phyloP scores from a whole-genome alignment of 2,113 vertebrate genomes.

The Myotis yumanensis region DNA sequence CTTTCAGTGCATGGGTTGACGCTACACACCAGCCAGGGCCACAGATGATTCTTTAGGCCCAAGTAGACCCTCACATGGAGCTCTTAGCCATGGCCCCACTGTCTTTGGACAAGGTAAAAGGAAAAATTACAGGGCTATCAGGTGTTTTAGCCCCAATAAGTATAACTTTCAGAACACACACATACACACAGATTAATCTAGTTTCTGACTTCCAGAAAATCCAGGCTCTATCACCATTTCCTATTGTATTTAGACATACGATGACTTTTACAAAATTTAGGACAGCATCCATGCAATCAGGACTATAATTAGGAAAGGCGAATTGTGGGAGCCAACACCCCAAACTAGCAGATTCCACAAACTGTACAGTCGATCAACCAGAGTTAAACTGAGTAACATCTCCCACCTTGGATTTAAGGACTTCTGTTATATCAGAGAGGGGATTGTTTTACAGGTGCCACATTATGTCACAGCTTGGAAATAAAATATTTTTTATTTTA shows the following conservation, averaged over 20 bases:
- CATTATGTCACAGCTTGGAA: background rate
- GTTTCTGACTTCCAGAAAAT: background rate
- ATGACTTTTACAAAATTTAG: background rate
- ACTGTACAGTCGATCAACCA: accelerated
- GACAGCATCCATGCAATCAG: background rate
- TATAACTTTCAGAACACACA: background rate
- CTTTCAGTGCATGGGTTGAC: background rate
- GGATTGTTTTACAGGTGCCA: background rate
- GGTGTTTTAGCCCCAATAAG: background rate
- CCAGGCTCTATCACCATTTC: background rate
- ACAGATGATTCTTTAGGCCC: background rate
- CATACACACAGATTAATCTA: background rate
- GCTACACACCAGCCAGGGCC: background rate
- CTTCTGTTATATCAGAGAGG: background rate
- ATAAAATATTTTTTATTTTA: background rate
- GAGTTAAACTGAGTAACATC: background rate
- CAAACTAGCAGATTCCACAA: background rate
- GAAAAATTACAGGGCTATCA: background rate
- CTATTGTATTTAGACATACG: background rate
- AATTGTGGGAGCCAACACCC: background rate
- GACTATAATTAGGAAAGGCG: background rate
- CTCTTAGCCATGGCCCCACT: background rate
- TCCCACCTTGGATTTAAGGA: too few species aligned
- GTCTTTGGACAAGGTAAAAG: background rate
- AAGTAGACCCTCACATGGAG: accelerated